These are phyloP conservation scores for Microctenopoma lineatum DNA, from an alignment of 2,797 vertebrate species.

Conservation along the genomic window DNA sequence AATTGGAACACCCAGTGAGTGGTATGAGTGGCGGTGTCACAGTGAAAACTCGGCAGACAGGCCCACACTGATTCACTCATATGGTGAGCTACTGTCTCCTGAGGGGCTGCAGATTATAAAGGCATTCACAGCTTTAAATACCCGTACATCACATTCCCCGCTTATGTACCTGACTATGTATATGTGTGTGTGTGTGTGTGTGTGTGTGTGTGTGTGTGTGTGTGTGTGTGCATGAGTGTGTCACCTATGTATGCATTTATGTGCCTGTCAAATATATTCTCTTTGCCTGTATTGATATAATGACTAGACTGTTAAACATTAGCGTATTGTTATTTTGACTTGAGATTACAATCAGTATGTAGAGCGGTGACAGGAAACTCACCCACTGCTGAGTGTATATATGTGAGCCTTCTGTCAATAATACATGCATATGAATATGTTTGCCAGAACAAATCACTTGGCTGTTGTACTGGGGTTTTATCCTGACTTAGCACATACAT, in stretches of 20 bases:
- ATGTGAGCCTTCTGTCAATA: slow-evolving; percentile 69
- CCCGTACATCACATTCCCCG: slow-evolving; percentile 57
- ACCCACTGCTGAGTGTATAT: slow-evolving; percentile 58
- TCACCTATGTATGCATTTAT: slow-evolving; percentile 49
- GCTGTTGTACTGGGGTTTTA: slow-evolving; percentile 42
- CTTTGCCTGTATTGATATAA: slow-evolving; percentile 59
- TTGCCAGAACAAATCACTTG: slow-evolving; percentile 68
- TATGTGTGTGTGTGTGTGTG: slow-evolving; percentile 23
- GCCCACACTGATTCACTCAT: slow-evolving; percentile 78
- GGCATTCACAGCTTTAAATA: slow-evolving; percentile 77
- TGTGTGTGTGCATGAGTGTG: slow-evolving; percentile 31
- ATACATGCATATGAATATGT: slow-evolving; percentile 75
- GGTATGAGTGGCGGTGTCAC: slow-evolving; percentile 80
- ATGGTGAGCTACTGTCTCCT: slow-evolving; percentile 74
- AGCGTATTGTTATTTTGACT: slow-evolving; percentile 75
- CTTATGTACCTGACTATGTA: slow-evolving; percentile 24
- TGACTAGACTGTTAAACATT: slow-evolving; percentile 70
- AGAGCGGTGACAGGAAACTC: slow-evolving; percentile 60
- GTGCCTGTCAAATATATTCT: slow-evolving; percentile 66
- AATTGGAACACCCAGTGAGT: slow-evolving; percentile 85
- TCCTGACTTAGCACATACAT: slow-evolving; percentile 48
- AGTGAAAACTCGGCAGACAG: slow-evolving; percentile 76
- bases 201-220: slow-evolving; percentile 29
- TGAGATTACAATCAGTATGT: slow-evolving; percentile 72
- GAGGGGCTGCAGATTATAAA: slow-evolving; percentile 77